Base-by-base conservation (phyloP, 2,113 vertebrate genomes). In the Lampris megalopsis region DNA sequence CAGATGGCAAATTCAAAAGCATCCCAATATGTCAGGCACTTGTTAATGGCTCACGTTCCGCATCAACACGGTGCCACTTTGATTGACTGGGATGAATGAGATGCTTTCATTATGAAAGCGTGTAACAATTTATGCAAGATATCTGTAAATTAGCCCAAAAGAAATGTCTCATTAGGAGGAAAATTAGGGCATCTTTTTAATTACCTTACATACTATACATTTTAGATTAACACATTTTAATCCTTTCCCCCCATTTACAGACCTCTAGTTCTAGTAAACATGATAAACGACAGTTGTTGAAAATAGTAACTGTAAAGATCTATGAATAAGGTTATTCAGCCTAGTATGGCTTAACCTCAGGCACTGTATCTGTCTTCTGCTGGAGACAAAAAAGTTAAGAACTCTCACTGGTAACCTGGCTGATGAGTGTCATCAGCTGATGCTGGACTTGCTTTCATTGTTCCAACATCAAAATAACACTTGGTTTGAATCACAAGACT, bases 1-100 rank as follows among this genome's bases (percentile, higher is more conserved):
- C 89, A 93, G 52, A 82, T 6, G 38, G 68, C 50, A 77, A 73
- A 85, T 63, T 73, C 37, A 73, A 86, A 77, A 70, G 49, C 38
- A 2, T 57, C 50, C 2, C 0, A 5, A 66, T 35, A 66, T 70
- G 78, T 79, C 49, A 73, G 65, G 64, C 50, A 3, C 65, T 41
- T 40, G 71, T 73, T 60, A 47, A 48, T 1, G 9, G 50, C 1
- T 68, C 72, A 83, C 53, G 66, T 60, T 83, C 38, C 1, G 53
- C n/a, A 45, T 68, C 40, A 37, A 49, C 67, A 56, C 53, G 3
- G 43, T 63, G 73, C 42, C 73, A 50, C 68, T 38, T 71, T 52
- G 59, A 53, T 6, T 42, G 6, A 9, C 2, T 11, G 10, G 9
- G n/a, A 11, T 63, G 35, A 67, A 8, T 47, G 24, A 24, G 24